These are phyloP conservation scores for Patella depressa DNA, from an alignment of 2,888 invertebrate genomes.

Conservation along the genomic window DNA sequence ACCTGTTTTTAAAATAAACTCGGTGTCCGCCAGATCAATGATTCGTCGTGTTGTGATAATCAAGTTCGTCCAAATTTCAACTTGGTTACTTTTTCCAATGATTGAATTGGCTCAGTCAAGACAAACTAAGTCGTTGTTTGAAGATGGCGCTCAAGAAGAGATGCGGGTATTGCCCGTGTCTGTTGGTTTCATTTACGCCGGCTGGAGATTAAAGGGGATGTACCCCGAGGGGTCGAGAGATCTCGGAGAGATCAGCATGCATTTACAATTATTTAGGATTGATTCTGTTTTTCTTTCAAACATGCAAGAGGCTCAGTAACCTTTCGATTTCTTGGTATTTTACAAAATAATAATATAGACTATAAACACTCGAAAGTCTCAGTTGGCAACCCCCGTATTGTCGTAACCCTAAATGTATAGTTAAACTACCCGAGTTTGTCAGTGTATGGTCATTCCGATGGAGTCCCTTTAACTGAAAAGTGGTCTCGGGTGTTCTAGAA, in stretches of 20 bases:
- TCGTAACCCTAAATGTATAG: too few species aligned
- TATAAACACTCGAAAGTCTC: too few species aligned
- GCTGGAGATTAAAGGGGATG: background rate
- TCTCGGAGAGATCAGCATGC: background rate
- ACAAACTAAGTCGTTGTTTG: background rate
- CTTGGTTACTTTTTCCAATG: conserved; percentile 5
- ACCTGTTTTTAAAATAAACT: conserved; percentile 7
- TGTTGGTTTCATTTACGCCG: background rate
- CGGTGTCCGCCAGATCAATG: background rate
- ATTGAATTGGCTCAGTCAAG: background rate
- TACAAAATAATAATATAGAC: too few species aligned
- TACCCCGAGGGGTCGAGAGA: background rate
- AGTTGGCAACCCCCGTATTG: too few species aligned
- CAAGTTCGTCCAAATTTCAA: background rate
- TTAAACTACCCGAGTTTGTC: too few species aligned
- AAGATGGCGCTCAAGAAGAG: background rate
- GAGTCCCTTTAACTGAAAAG: too few species aligned
- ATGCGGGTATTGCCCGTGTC: background rate
- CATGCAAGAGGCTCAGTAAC: too few species aligned
- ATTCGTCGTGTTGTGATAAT: background rate
- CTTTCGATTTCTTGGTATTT: too few species aligned
- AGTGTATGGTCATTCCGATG: too few species aligned
- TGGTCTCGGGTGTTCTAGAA: too few species aligned
- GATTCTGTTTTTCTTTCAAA: too few species aligned
- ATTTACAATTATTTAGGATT: background rate